A percentile compares a stretch with the other conserved stretches of the same genome.
Conservation (phyloP, 2,113 vertebrate genomes). For the Pristiophorus japonicus region DNA sequence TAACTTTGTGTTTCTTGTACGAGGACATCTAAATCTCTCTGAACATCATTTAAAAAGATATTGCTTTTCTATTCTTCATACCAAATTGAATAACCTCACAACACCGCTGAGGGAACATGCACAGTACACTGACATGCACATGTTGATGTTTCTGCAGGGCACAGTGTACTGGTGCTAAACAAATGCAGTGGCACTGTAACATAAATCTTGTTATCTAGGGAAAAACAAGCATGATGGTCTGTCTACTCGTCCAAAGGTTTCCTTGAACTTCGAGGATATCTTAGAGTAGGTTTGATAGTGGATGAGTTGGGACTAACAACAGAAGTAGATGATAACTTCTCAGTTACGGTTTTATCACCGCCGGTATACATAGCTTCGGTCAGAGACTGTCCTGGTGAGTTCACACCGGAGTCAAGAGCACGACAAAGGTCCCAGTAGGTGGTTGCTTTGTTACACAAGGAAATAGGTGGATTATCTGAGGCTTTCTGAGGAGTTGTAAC, state of each 20-base stretch:
- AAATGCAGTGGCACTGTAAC: background rate
- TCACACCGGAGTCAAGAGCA: background rate
- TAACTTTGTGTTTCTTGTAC: no score
- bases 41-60: no score
- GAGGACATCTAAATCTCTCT: no score
- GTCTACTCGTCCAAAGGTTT: background rate
- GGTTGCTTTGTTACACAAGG: background rate
- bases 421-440: background rate
- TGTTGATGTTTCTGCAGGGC: background rate
- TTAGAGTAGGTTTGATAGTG: background rate
- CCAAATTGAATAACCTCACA: background rate
- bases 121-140: background rate
- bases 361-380: background rate
- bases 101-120: background rate
- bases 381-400: background rate
- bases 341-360: background rate
- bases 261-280: background rate
- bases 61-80: background rate
- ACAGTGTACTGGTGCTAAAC: background rate
- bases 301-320: background rate
- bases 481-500: background rate
- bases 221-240: background rate
- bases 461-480: background rate
- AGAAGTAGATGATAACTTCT: background rate
- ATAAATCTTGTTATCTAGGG: background rate